Base-by-base conservation (phyloP, 2,888 invertebrate genomes). In the Cecidostiba fungosa region DNA sequence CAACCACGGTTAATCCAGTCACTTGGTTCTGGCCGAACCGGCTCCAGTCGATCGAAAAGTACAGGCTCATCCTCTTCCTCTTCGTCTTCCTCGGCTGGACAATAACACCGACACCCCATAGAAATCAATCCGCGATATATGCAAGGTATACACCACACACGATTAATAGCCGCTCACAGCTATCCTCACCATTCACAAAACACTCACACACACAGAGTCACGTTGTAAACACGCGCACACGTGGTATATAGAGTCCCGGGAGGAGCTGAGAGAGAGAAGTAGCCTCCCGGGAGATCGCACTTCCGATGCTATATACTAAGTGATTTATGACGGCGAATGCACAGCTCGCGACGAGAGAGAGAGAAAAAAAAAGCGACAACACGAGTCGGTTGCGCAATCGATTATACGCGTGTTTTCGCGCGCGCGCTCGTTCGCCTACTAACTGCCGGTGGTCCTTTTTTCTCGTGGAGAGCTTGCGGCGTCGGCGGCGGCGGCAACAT, bases 31-130 rank as follows among this genome's bases (percentile, higher is more conserved):
- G 66, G 59, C 85, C 87, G 76, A 85, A 85, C 14, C 87, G 85
- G 77, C 87, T 87, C 87, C 87, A 87, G 77, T 87, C 87, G 32
- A 87, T 87, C 36, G 80, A 80, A 69, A 87, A 87, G 32, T 87
- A 87, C 39, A 87, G 87, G 74, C 87, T 87, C 87, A 87, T 87
- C 80, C 26, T 77, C 50, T 66, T 87, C 80, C 36, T 59, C 47
- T 69, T 23, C 77, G n/a, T 29, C 70, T 29, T 32, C 59, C 23
- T 1, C 50, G 23, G 26, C 39, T 23, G n/a, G 26, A 47, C 26
- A 39, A 70, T 19, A 32, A 36, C 36, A 36, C 26, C 69, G 78
- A 36, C 66, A 59, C 47, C 43, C 47, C 69, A 78, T 69, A 47
- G 29, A 29, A 77, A 29, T 59, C 54, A 59, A 59, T 59, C 54